These are phyloP conservation scores for Philereme transversata DNA, from an alignment of 2,888 invertebrate species.

Conservation along the genomic window DNA sequence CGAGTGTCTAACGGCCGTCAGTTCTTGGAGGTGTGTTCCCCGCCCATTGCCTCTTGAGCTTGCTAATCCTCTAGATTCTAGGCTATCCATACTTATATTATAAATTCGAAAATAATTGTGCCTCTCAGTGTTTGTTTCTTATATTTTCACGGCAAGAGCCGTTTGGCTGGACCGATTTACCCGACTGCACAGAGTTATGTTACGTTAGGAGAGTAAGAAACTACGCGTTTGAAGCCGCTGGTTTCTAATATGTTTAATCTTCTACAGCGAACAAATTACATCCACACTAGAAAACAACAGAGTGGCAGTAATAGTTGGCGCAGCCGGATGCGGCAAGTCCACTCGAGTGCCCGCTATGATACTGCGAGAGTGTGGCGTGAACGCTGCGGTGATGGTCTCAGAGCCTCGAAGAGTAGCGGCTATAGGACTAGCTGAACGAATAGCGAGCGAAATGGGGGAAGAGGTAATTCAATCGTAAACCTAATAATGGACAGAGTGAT, in stretches of 20 bases:
- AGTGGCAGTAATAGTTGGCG: constrained; percentile 86
- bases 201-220: too few species aligned
- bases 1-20: too few species aligned
- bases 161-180: too few species aligned
- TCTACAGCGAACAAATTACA: constrained; percentile 71
- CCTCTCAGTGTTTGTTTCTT: too few species aligned
- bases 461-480: constrained; percentile 54
- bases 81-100: too few species aligned
- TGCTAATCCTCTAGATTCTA: too few species aligned
- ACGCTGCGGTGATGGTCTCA: constrained; percentile 85
- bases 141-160: too few species aligned
- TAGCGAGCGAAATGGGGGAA: constrained; percentile 86
- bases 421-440: constrained; percentile 83
- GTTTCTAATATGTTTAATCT: constrained; percentile 3
- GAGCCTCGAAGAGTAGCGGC: constrained; percentile 89
- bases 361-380: constrained; percentile 63
- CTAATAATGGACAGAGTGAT: constrained; percentile 60
- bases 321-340: constrained; percentile 90
- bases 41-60: too few species aligned
- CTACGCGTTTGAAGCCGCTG: too few species aligned
- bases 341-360: constrained; percentile 87
- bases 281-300: constrained; percentile 75
- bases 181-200: too few species aligned
- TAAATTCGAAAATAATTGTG: too few species aligned
- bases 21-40: too few species aligned